Evolutionary conservation across 2,888 invertebrate genomes (phyloP), one percentile per base, ranked within the genome.

Genomic region (Plebejus melissa): DNA sequence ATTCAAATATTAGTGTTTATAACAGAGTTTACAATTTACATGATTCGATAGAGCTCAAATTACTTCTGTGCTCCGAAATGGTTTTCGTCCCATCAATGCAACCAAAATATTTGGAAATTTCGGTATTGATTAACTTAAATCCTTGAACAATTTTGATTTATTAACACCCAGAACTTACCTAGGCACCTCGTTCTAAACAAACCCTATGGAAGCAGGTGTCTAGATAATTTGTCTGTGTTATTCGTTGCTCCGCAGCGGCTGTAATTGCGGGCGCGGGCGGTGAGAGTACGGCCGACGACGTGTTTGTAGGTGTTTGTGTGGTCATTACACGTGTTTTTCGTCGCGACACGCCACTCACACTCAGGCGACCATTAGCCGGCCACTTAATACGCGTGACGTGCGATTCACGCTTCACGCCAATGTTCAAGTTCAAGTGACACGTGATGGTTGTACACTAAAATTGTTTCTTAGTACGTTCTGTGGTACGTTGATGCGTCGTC

Each of bases 311-410:
- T 86, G 85, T 85, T 88, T 84, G 83, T 85, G 83, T 83, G 85
- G 83, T 83, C 83, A 84, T 88, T 87, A 87, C 85, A 86, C 84
- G 80, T 85, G 85, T 87, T 87, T 87, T 86, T 85, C 85, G 83
- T 85, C 85, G 85, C 85, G 86, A 85, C 83, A 86, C 86, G 89
- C 88, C 87, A 88, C 88, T 87, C 83, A 82, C 83, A 83, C 83
- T 85, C 87, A 87, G 87, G 85, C 78, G 78, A 77, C 74, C 83
- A 86, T 87, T 85, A 86, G 81, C 81, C 77, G 65, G 75, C 77
- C 78, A 78, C 78, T 80, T 79, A 78, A 76, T 74, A 79, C 75
- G 76, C 77, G 77, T 79, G 79, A 78, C 79, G 76, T 71, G 71
- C 22, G 13, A 46, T 50, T 46, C 50, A 46, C 71, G 71, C 28